These are phyloP conservation scores for Ceriagrion tenellum DNA, from an alignment of 2,888 invertebrate species.

Conservation along the genomic window DNA sequence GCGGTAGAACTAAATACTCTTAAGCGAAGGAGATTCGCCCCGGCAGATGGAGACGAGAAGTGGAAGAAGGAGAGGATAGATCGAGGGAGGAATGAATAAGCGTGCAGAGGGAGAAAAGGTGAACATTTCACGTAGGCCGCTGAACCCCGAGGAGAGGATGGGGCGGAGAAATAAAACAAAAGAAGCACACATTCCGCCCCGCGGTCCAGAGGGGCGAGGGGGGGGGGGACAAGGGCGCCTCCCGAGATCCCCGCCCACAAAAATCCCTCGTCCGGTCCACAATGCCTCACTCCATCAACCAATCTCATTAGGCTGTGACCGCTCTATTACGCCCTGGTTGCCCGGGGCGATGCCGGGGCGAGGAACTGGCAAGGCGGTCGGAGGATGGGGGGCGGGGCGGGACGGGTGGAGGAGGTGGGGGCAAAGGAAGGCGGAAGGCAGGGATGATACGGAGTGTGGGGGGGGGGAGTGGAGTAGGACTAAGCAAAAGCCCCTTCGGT, in stretches of 20 bases:
- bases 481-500: too few species aligned
- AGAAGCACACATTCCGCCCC: neutral
- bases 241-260: neutral
- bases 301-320: conserved; percentile 44
- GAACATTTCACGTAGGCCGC: conserved; percentile 37
- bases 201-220: neutral
- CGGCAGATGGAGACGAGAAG: neutral
- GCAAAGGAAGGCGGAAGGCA: too few species aligned
- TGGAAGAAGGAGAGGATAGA: neutral
- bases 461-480: too few species aligned
- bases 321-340: neutral
- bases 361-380: neutral
- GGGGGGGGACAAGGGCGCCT: too few species aligned
- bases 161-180: neutral
- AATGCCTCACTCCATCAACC: conserved; percentile 49
- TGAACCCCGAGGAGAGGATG: neutral
- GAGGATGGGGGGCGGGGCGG: neutral
- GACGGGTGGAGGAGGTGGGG: neutral
- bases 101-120: neutral
- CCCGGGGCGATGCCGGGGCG: neutral
- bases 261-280: neutral
- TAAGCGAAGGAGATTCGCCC: neutral
- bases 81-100: neutral
- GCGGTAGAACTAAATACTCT: neutral
- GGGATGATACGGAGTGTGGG: too few species aligned